Base-by-base conservation (phyloP, 2,113 vertebrate genomes). In the Psittacara wagleri region DNA sequence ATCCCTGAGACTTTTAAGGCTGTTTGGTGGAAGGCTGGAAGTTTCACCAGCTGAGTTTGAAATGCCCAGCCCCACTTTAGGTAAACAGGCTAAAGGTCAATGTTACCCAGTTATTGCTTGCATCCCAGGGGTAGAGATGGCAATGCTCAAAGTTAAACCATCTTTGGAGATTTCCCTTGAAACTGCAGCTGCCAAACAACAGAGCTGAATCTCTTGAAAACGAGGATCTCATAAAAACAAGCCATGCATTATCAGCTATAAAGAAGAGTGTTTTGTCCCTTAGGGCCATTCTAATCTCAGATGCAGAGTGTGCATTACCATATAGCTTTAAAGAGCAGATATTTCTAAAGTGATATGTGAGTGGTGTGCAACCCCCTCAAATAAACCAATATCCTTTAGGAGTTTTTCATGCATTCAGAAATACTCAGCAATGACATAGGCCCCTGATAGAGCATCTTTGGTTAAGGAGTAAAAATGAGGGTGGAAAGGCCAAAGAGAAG, bases 241-340 rank as follows among this genome's bases (percentile, higher is more conserved):
- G 69, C 88, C 76, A 12, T 85, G 91, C 88, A 46, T 94, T 95
- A 95, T 96, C 96, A 97, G 96, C 94, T 96, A 59, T 92, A 94
- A 93, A 91, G 89, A 63, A 86, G 67, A 92, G 77, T 0, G 0
- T 62, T 91, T 79, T 83, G 19, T 54, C 89, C 95, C 96, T 95
- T 84, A 51, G 95, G 95, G 96, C 91, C 91, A 66, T 85, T 94
- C 83, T 96, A 97, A 96, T 97, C 94, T 95, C 94, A 64, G 79
- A 93, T 96, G 51, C 90, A 76, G 88, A 92, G 86, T 14, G 2
- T 82, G 59, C 94, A 97, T 97, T 97, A 94, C 86, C 96, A 94
- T 97, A 96, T 74, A 97, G 96, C 96, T 97, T 96, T 91, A 95
- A 94, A 95, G 95, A 95, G 91, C 96, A 96, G 96, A 96, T 95